A percentile compares a stretch with the other conserved stretches of the same genome.
These are phyloP conservation scores for Octonoba sinensis DNA, from an alignment of 2,888 invertebrate genomes.

Conservation along the genomic window DNA sequence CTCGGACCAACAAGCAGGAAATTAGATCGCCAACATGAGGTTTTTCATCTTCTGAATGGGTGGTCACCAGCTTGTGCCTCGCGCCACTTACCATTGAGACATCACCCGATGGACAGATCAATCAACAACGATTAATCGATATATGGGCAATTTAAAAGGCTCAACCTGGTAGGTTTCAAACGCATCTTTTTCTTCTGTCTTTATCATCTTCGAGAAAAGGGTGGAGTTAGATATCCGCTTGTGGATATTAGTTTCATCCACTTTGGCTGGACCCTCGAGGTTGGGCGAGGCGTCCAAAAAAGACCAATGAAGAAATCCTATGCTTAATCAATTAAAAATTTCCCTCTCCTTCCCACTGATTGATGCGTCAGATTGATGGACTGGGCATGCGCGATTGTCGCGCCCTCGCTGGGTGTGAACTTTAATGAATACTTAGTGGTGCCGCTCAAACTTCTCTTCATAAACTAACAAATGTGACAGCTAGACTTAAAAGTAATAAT, in stretches of 20 bases:
- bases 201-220: conserved; percentile 18
- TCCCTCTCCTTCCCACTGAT: neutral
- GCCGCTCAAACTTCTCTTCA: conserved; percentile 14
- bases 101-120: conserved; percentile 45
- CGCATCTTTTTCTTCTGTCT: conserved; percentile 8
- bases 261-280: conserved; percentile 13
- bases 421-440: conserved; percentile 52
- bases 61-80: conserved; percentile 22
- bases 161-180: conserved; percentile 1
- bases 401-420: conserved; percentile 42
- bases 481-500: conserved; percentile 6
- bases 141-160: conserved; percentile 38
- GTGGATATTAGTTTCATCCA: conserved; percentile 33
- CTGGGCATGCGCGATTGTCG: conserved; percentile 27
- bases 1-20: conserved; percentile 9
- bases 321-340: conserved; percentile 56
- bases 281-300: conserved; percentile 39
- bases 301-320: conserved; percentile 54
- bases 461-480: conserved; percentile 46
- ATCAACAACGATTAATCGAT: conserved; percentile 57
- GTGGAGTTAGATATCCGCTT: conserved; percentile 33
- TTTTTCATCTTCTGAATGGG: conserved; percentile 38
- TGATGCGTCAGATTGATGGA: conserved; percentile 40
- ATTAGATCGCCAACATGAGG: conserved; percentile 27
- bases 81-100: conserved; percentile 42